Base-by-base conservation (phyloP, 2,113 vertebrate species). In the Corythornis cristatus region DNA sequence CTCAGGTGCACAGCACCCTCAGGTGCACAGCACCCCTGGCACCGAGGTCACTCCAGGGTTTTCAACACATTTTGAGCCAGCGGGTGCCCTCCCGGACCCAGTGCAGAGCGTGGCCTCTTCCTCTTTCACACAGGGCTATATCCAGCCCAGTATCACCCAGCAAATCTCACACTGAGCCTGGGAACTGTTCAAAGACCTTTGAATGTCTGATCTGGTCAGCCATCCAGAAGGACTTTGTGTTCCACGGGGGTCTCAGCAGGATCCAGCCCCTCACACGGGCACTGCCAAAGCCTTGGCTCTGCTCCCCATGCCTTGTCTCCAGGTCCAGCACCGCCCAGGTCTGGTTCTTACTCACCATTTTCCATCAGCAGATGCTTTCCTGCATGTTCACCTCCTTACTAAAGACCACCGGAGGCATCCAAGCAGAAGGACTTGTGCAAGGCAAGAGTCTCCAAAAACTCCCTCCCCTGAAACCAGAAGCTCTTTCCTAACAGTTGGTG, bases 311-410 rank as follows among this genome's bases (percentile, higher is more conserved):
- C 33, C 31, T 80, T 0, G 0, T 61, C 53, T 70, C 66, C 50
- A 64, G 10, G 19, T 56, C 53, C 80, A 65, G 31, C 1, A 2
- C n/a, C 70, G 51, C 74, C 62, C 86, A 40, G 23, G 6, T 61
- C 17, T 5, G 1, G 35, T 33, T 76, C 53, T 80, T 67, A 96
- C 96, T 96, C 77, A 96, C 96, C 96, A 95, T 96, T 86, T 93
- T 89, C 84, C 75, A 77, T 88, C 85, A 91, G 65, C 7, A 3
- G 68, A 14, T 1, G 5, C 35, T 89, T 67, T 66, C 57, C 65
- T 67, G 40, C 1, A 4, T 26, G 78, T 51, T 89, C n/a, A 4
- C 29, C 62, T 74, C 61, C 60, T 64, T 40, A 22, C 56, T 46
- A 6, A 70, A 51, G 74, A 73, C 42, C 74, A 42, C 40, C 2